Base-by-base conservation (phyloP, 1,140 invertebrate genomes). In the Eubasilissa regina region DNA sequence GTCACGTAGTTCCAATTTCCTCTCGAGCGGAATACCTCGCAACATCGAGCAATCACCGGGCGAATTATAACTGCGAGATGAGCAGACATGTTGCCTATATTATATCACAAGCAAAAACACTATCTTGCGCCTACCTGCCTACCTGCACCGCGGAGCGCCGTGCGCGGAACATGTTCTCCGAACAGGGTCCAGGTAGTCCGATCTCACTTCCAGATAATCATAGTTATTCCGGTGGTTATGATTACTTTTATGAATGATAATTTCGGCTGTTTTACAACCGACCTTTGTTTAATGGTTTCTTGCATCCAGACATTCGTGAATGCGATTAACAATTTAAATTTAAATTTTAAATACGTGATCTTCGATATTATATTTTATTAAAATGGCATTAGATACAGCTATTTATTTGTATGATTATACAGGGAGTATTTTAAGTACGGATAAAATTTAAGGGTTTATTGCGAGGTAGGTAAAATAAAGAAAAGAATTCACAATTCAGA, bases 181-280 rank as follows among this genome's bases (percentile, higher is more conserved):
- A 76, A 62, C 47, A 35, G 55, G n/a, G 48, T 15, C 17, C 80
- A 77, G 80, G 80, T 78, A 81, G 75, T 81, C 70, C 25, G 17
- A 17, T 75, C 78, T 78, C 76, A 81, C 83, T 83, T 83, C 83
- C 78, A 84, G 85, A 85, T 87, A 86, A 87, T 87, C 85, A 87
- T 87, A 86, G 85, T 83, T 81, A 85, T 87, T 85, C 64, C 84
- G 83, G 81, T 80, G 83, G 75, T 81, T 75, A 85, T 83, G 84
- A 85, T 87, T 84, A 85, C 83, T 85, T 87, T 87, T 86, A 85
- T 85, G 85, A 85, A 86, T 85, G 83, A 83, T 80, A 86, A 86
- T 86, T 87, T 86, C 85, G 83, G 85, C 80, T 83, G 84, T 83
- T 76, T 75, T 75, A 82, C 80, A 75, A 78, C 58, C 43, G 35